A percentile compares a stretch with the other conserved stretches of the same genome.
Evolutionary conservation across 2,113 vertebrate species (phyloP).

Genomic region (Eleginops maclovinus): DNA sequence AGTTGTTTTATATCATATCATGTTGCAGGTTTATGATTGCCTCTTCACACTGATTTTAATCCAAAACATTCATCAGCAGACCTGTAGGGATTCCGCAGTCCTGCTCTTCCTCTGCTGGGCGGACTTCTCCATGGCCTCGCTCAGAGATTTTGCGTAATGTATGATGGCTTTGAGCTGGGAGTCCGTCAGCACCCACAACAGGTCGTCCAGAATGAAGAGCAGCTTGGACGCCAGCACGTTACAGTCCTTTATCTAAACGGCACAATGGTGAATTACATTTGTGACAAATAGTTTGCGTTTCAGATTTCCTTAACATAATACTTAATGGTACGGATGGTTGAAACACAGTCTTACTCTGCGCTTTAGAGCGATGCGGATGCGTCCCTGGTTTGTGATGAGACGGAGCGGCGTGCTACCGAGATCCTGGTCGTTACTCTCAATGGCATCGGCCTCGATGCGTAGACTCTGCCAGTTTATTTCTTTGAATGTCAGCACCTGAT

Average conservation of each 20-base stretch:
- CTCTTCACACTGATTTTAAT: neutral
- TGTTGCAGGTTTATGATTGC: no score
- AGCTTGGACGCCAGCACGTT: constrained; percentile 96
- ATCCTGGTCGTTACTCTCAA: constrained; percentile 92
- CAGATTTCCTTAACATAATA: neutral
- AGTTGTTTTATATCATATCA: no score
- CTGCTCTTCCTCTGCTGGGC: constrained; percentile 93
- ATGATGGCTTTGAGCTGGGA: constrained; percentile 98
- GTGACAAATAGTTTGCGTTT: neutral
- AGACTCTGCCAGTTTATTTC: constrained; percentile 99
- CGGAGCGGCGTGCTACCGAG: constrained; percentile 91
- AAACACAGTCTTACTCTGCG: constrained; percentile 88
- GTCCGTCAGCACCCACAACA: constrained; percentile 98
- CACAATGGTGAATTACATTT: constrained; percentile 9
- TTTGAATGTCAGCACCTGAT: constrained; percentile 96
- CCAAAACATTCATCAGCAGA: constrained; percentile 26
- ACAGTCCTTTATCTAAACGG: constrained; percentile 93
- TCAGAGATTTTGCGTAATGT: constrained; percentile 96
- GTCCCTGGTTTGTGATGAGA: constrained; percentile 97
- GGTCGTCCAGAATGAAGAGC: constrained; percentile 95
- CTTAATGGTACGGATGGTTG: neutral
- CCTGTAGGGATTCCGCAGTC: constrained; percentile 83
- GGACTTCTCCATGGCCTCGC: constrained; percentile 96
- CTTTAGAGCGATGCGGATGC: constrained; percentile 95
- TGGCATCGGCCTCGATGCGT: constrained; percentile 95